Evolutionary conservation across 2,113 vertebrate species (phyloP).

Genomic region (Dasyornis broadbenti): DNA sequence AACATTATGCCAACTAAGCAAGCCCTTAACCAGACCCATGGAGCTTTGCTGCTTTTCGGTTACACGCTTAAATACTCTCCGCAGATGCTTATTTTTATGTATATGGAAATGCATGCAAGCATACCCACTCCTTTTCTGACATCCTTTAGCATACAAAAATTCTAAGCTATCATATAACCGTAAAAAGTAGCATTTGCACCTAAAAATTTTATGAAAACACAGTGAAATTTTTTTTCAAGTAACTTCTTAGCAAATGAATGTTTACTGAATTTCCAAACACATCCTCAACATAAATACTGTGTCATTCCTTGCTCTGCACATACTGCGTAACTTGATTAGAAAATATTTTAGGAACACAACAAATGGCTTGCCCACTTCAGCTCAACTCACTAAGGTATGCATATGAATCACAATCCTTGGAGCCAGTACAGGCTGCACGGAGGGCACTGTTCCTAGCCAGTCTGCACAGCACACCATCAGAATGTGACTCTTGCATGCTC

Average conservation of each 20-base stretch:
- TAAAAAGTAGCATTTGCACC: neutral
- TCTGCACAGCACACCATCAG: neutral
- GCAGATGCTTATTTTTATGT: neutral
- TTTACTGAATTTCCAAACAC: neutral
- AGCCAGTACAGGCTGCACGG: neutral
- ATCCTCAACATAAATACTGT: neutral
- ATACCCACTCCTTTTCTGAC: neutral
- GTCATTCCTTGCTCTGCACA: neutral
- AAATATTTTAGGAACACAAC: neutral
- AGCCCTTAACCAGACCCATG: conserved; percentile 2
- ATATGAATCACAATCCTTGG: neutral
- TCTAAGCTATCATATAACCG: neutral
- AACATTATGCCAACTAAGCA: conserved; percentile 73
- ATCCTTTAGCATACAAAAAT: neutral
- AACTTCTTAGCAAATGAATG: neutral
- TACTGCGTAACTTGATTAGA: neutral
- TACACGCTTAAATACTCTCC: neutral
- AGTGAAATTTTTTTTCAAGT: neutral
- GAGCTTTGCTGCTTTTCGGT: neutral
- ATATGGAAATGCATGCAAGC: neutral
- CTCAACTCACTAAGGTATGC: neutral
- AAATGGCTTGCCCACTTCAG: neutral
- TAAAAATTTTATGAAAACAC: neutral
- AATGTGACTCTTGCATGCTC: neutral
- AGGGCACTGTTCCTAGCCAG: neutral